Evolutionary conservation across 1,140 invertebrate genomes (phyloP).

Genomic region (Neodiprion virginianus): DNA sequence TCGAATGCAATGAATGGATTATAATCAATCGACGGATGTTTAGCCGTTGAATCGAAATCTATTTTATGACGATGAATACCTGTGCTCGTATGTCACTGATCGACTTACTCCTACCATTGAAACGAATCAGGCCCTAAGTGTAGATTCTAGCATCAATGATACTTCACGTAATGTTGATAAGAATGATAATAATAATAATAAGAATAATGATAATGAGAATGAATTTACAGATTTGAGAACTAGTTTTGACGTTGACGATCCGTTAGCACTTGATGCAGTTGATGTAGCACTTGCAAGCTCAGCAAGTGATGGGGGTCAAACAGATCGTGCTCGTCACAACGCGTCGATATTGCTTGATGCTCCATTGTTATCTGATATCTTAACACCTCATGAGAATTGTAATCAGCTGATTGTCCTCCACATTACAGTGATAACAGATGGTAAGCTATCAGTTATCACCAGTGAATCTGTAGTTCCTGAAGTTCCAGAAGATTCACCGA

Average conservation of each 20-base stretch:
- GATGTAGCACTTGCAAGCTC: background rate
- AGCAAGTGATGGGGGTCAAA: constrained; percentile 7
- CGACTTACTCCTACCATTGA: constrained; percentile 6
- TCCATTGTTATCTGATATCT: constrained; percentile 7
- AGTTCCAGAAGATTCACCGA: background rate
- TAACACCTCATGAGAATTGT: background rate
- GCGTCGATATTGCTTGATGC: background rate
- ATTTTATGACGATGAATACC: constrained; percentile 55
- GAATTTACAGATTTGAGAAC: background rate
- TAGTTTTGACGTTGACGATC: background rate
- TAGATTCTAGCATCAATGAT: background rate
- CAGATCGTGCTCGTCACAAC: background rate
- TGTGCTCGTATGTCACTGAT: constrained; percentile 26
- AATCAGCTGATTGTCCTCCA: background rate
- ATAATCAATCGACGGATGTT: background rate
- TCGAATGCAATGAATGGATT: constrained; percentile 31
- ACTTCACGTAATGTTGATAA: background rate
- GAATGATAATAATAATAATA: background rate
- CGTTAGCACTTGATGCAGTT: background rate
- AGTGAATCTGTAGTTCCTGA: background rate
- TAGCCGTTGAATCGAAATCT: constrained; percentile 32
- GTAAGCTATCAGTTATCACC: constrained; percentile 3
- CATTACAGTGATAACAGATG: background rate
- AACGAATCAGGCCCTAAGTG: background rate
- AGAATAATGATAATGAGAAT: too few relatives aligned